Evolutionary conservation across 2,797 vertebrate species (phyloP), one percentile per base, ranked within the genome.

Genomic region (Furcifer pardalis): DNA sequence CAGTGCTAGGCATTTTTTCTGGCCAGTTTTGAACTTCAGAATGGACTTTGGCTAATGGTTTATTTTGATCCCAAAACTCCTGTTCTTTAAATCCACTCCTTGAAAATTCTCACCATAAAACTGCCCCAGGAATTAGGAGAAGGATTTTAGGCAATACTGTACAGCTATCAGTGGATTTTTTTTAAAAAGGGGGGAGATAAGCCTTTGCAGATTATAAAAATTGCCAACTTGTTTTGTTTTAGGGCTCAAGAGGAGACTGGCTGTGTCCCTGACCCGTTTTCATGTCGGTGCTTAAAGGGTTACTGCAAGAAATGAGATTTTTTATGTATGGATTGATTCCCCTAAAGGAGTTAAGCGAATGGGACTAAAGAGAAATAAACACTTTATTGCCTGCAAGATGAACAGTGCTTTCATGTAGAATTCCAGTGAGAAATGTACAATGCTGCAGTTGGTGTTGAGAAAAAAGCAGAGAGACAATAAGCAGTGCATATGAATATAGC

Each of bases 301-400:
- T 84, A 71, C 62, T 37, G 76, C 74, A 68, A 52, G 42, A 76
- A 80, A 72, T 69, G 81, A 93, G 21, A 15, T 69, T 60, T 35
- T 65, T 73, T 60, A 35, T 79, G 87, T 75, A 79, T n/a, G 46
- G 78, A 89, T 84, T 73, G 56, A 52, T 88, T 86, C 85, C 83
- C 86, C 72, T 68, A 17, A 81, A 79, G 71, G 79, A 37, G 9
- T 46, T 66, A 5, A 30, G 35, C 59, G 17, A 32, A 19, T 27
- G 1, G 44, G n/a, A 62, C 44, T 60, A 60, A 71, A 60, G 30
- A 46, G 9, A 71, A 59, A 71, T 68, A 12, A 32, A 62, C 23
- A 62, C 1, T 25, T 62, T 23, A 42, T 63, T 62, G 56, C 40
- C 9, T 46, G n/a, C 15, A 23, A 44, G 23, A 46, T 32, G 73